These are phyloP conservation scores for Leuctra nigra DNA, from an alignment of 2,888 invertebrate species.

Conservation along the genomic window DNA sequence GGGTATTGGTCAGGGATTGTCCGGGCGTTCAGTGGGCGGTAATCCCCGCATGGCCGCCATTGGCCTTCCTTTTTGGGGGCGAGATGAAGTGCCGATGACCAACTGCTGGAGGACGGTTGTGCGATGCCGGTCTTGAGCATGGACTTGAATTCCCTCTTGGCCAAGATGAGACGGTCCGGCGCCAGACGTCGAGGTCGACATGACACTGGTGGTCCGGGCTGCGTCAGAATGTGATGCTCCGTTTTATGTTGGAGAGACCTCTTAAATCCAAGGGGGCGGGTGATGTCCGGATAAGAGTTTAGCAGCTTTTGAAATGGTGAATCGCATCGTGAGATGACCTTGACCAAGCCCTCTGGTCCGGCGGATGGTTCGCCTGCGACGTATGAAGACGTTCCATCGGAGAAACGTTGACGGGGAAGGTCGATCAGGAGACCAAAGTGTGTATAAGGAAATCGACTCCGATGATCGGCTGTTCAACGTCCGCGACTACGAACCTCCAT, in stretches of 20 bases:
- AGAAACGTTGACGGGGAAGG: neutral
- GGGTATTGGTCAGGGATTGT: constrained; percentile 38
- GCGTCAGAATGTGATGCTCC: constrained; percentile 32
- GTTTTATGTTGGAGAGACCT: constrained; percentile 19
- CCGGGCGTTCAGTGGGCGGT: constrained; percentile 35
- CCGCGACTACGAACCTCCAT: too few relatives aligned
- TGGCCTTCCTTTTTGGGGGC: constrained; percentile 31
- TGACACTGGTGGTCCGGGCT: constrained; percentile 34
- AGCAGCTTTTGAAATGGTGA: neutral
- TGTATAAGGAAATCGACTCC: too few relatives aligned
- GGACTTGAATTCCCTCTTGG: constrained; percentile 33
- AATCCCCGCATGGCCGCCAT: constrained; percentile 39
- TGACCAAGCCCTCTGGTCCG: neutral
- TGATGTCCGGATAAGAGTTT: constrained; percentile 17
- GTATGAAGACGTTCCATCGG: neutral
- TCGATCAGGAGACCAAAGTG: too few relatives aligned
- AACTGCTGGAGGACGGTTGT: constrained; percentile 34
- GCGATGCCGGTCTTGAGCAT: constrained; percentile 33
- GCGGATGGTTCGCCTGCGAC: too few relatives aligned
- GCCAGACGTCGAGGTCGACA: constrained; percentile 33
- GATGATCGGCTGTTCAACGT: too few relatives aligned
- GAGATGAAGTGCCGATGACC: constrained; percentile 35
- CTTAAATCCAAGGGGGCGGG: neutral
- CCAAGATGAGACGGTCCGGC: constrained; percentile 32
- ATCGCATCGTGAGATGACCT: too few relatives aligned